Evolutionary conservation across 2,113 vertebrate species (phyloP).

Genomic region (Callocephalon fimbriatum): DNA sequence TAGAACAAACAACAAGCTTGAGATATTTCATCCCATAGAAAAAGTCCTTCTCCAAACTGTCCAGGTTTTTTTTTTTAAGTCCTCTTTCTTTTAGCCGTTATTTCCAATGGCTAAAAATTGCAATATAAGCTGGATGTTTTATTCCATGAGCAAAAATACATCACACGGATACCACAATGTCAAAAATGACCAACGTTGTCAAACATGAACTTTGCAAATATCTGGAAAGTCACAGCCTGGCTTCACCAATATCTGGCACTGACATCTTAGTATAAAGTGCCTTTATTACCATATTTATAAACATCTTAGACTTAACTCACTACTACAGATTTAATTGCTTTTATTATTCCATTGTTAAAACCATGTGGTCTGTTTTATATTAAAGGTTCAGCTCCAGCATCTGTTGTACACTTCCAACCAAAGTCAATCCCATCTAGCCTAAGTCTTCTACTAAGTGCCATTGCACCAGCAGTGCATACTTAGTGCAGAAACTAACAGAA

Average conservation of each 20-base stretch:
- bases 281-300: background rate
- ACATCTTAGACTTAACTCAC: background rate
- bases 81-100: background rate
- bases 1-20: background rate
- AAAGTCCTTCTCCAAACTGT: background rate
- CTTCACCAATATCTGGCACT: background rate
- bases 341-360: background rate
- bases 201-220: background rate
- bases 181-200: accelerated
- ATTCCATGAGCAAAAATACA: background rate
- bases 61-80: background rate
- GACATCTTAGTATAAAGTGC: background rate
- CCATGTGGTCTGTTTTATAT: background rate
- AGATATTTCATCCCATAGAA: background rate
- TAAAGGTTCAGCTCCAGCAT: background rate
- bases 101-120: background rate
- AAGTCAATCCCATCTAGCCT: background rate
- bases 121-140: background rate
- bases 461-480: background rate
- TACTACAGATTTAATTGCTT: background rate
- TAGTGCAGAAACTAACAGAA: background rate
- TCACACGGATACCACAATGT: background rate
- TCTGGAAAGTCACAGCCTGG: background rate
- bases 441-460: background rate
- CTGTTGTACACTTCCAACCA: background rate